phyloP scores from a whole-genome alignment of 1,140 invertebrate genomes.

The Diachasma alloeum region DNA sequence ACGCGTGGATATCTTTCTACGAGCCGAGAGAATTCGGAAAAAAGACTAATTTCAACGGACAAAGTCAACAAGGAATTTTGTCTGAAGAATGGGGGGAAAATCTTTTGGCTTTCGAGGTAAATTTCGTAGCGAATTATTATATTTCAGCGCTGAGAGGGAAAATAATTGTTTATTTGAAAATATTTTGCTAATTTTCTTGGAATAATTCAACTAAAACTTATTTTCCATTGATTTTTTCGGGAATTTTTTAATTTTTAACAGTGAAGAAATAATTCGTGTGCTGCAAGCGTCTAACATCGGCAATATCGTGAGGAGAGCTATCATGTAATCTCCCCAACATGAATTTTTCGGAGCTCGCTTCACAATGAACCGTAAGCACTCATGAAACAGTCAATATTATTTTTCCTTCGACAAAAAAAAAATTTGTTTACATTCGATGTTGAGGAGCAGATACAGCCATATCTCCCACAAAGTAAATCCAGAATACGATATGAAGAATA shows the following conservation, averaged over 20 bases:
- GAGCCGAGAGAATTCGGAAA: not conserved
- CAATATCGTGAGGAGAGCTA: no score
- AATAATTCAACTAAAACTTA: no score
- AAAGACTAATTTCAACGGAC: not conserved
- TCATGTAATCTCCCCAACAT: no score
- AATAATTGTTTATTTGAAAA: no score
- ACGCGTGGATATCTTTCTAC: conserved; percentile 6
- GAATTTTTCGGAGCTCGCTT: not conserved
- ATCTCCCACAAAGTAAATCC: not conserved
- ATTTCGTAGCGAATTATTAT: no score
- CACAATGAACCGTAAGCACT: not conserved
- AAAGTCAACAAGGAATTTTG: not conserved
- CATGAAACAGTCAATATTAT: not conserved
- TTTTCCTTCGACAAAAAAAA: not conserved
- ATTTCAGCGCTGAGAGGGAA: no score
- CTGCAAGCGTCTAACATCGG: no score
- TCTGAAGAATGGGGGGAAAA: not conserved
- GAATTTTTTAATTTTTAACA: no score
- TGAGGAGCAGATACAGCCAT: not conserved
- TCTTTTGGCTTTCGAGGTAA: not conserved
- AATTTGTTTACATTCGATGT: not conserved
- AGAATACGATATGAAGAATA: no score
- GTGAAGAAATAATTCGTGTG: no score
- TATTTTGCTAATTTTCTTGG: no score
- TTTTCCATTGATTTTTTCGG: no score